Evolutionary conservation across 1,140 invertebrate genomes (phyloP).

Genomic region (Drosophila pallidifrons): DNA sequence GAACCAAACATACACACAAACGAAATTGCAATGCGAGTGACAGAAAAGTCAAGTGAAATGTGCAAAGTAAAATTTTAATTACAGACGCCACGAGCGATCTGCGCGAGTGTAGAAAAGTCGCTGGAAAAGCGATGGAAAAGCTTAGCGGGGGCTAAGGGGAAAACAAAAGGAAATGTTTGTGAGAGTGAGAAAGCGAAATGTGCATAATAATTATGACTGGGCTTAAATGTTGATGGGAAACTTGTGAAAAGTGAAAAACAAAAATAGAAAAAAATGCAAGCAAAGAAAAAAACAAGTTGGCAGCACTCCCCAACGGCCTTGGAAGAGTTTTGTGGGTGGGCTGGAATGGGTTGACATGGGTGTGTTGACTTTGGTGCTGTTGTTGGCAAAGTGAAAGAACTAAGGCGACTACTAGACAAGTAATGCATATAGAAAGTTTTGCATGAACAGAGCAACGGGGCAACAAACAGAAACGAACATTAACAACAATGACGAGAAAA

Average conservation of each 20-base stretch:
- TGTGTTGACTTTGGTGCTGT: constrained; percentile 15
- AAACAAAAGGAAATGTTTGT: constrained; percentile 38
- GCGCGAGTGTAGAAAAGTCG: constrained; percentile 16
- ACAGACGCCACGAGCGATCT: constrained; percentile 32
- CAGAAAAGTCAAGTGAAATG: constrained; percentile 43
- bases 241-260: constrained; percentile 57
- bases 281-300: constrained; percentile 58
- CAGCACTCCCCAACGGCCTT: constrained; percentile 43
- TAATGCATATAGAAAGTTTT: constrained; percentile 71
- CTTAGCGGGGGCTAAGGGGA: neutral
- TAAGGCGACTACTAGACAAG: constrained; percentile 39
- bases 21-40: constrained; percentile 21
- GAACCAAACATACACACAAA: neutral
- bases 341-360: constrained; percentile 23
- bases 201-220: constrained; percentile 68
- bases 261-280: constrained; percentile 36
- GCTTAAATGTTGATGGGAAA: constrained; percentile 73
- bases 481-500: constrained; percentile 79
- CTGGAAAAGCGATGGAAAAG: neutral
- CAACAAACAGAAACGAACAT: constrained; percentile 24
- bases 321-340: constrained; percentile 49
- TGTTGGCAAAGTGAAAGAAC: constrained; percentile 68
- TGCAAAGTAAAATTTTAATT: constrained; percentile 72
- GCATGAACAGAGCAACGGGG: constrained; percentile 50
- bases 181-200: constrained; percentile 58